Base-by-base conservation (phyloP, 2,888 invertebrate genomes). In the Pediacus dermestoides region DNA sequence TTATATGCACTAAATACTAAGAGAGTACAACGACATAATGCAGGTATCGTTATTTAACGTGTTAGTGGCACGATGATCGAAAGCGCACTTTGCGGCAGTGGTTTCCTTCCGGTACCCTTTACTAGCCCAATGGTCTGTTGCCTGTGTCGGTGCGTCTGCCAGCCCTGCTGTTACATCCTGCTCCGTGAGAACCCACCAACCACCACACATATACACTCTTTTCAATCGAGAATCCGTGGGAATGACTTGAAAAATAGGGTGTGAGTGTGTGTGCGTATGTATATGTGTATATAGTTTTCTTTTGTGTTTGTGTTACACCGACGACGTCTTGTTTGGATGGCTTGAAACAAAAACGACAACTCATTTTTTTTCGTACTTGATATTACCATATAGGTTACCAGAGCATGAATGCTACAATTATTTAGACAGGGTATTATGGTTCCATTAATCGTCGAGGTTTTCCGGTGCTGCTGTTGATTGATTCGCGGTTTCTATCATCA, bases 131-230 rank as follows among this genome's bases (percentile, higher is more conserved):
- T 30, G 12, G 21, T 16, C 26, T 4, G 16, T 13, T 12, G 23
- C 9, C 16, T 41, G 21, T 30, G 10, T 37, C 15, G 32, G 34
- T 30, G 30, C 22, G 43, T 33, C 34, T 10, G 4, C 4, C 6
- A 8, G 27, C 27, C 32, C 32, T 32, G 15, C 39, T 28, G 32
- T 18, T 34, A 40, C 43, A 43, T 43, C 43, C 43, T 43, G 39
- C 30, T 34, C 26, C 43, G 43, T 43, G 43, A 43, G 43, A 43
- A 43, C 43, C 27, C 27, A 26, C 27, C 28, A 41, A 36, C 21
- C 22, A 39, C 34, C 33, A 21, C 16, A 23, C 21, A 30, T 16
- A 37, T 30, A 28, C 30, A 7, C 21, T 9, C 27, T 9, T 8
- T 26, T 26, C 27, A 26, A 26, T 26, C 9, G 27, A 8, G 11